A percentile compares a stretch with the other conserved stretches of the same genome.
phyloP scores from a whole-genome alignment of 2,888 invertebrate genomes.

The Diaprepes abbreviatus region DNA sequence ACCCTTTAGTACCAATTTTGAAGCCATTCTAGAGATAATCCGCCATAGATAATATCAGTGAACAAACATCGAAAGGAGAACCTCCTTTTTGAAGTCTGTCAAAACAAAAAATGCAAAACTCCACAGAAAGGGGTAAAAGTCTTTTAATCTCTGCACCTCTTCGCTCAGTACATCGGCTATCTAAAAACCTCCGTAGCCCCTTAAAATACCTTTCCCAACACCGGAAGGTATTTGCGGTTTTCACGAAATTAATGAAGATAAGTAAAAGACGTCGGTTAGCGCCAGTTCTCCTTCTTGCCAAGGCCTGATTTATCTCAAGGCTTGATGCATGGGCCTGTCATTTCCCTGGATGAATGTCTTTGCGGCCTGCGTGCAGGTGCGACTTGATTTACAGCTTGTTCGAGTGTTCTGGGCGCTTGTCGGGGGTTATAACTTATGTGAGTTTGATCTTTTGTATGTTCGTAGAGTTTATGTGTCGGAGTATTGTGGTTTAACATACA shows the following conservation, averaged over 20 bases:
- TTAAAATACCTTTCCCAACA: not conserved
- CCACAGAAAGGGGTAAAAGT: no score
- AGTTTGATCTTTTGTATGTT: constrained; percentile 14
- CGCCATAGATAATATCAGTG: no score
- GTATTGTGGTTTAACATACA: no score
- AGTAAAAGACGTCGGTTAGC: constrained; percentile 10
- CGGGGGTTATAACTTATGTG: constrained; percentile 5
- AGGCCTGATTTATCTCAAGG: constrained; percentile 10
- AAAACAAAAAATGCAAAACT: no score
- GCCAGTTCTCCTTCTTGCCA: constrained; percentile 5
- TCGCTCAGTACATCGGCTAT: no score
- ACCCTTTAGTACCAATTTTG: no score
- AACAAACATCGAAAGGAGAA: no score
- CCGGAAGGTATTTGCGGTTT: constrained; percentile 16
- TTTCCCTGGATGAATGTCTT: constrained; percentile 22
- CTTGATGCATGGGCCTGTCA: constrained; percentile 16
- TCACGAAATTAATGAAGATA: constrained; percentile 32
- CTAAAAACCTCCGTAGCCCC: no score
- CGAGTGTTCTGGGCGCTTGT: constrained; percentile 17
- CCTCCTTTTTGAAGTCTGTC: no score
- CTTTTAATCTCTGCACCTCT: no score
- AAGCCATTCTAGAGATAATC: no score
- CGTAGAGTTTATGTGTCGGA: not conserved
- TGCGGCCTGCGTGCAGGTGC: constrained; percentile 13
- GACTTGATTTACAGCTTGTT: constrained; percentile 13